Percentiles rank a stretch among this genome's conserved stretches.
Conservation (phyloP, 2,797 vertebrate species). For the Liparis tanakae region DNA sequence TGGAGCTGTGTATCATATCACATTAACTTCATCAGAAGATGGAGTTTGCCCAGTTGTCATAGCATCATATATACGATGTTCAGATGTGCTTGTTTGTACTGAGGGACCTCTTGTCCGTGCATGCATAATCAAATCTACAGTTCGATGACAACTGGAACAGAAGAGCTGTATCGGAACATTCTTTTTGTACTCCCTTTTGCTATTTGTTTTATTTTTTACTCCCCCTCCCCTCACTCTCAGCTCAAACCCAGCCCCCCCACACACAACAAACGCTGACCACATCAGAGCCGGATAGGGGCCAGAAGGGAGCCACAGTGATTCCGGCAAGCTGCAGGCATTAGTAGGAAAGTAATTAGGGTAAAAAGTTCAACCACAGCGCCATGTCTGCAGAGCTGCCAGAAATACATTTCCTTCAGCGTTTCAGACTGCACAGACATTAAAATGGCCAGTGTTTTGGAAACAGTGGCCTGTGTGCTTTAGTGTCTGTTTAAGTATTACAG, state of each 20-base stretch:
- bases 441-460: conserved; percentile 86
- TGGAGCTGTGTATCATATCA: background rate
- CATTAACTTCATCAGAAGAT: background rate
- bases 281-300: conserved; percentile 91
- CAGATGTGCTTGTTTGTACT: background rate
- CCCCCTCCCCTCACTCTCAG: conserved; percentile 27
- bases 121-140: background rate
- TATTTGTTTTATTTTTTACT: conserved; percentile 43
- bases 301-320: conserved; percentile 92
- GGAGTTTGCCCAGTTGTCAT: background rate
- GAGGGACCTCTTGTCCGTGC: background rate
- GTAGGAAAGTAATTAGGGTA: conserved; percentile 96
- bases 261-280: conserved; percentile 92
- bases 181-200: conserved; percentile 4
- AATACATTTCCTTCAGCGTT: conserved; percentile 89
- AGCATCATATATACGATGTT: background rate
- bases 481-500: conserved; percentile 82
- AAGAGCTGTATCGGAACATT: conserved; percentile 79
- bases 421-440: conserved; percentile 81
- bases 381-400: conserved; percentile 89
- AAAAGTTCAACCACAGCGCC: conserved; percentile 95
- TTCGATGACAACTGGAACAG: conserved; percentile 12
- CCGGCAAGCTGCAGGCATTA: conserved; percentile 93
- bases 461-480: conserved; percentile 53
- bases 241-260: conserved; percentile 80